Percentiles rank a stretch among this genome's conserved stretches.
phyloP scores from a whole-genome alignment of 2,113 vertebrate genomes.

The Gasterosteus aculeatus region DNA sequence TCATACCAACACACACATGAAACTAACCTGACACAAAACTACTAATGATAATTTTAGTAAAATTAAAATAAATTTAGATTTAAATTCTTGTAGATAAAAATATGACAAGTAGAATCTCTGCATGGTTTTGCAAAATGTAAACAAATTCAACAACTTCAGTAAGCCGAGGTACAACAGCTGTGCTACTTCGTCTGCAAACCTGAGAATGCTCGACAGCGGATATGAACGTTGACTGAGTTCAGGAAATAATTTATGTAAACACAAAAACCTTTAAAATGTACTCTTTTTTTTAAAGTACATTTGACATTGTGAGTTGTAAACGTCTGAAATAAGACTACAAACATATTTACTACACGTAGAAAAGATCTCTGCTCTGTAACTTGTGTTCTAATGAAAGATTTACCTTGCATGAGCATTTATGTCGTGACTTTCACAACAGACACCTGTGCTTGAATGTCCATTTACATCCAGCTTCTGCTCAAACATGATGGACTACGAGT shows the following conservation, averaged over 20 bases:
- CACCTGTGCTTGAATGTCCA: background rate
- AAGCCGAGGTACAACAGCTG: conserved; percentile 23
- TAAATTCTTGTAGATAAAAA: conserved; percentile 9
- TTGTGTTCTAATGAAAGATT: background rate
- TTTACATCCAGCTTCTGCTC: conserved; percentile 2
- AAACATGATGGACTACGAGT: background rate
- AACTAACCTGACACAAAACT: conserved; percentile 20
- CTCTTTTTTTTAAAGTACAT: background rate
- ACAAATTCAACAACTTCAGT: conserved; percentile 33
- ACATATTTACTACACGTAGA: conserved; percentile 27
- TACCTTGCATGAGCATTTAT: background rate
- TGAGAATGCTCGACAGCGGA: conserved; percentile 48
- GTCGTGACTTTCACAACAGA: background rate
- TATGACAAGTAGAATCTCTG: background rate
- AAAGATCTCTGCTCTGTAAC: conserved; percentile 14
- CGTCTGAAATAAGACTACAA: conserved; percentile 20
- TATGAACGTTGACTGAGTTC: conserved; percentile 5
- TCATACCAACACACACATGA: conserved; percentile 29
- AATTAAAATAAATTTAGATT: background rate
- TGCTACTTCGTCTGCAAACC: conserved; percentile 10
- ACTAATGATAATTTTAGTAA: background rate
- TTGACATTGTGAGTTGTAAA: conserved; percentile 3
- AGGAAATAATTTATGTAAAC: conserved; percentile 26
- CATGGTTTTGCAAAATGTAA: conserved; percentile 50
- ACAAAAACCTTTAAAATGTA: conserved; percentile 25